Base-by-base conservation (phyloP, 2,797 vertebrate genomes). In the Prunella strophiata region DNA sequence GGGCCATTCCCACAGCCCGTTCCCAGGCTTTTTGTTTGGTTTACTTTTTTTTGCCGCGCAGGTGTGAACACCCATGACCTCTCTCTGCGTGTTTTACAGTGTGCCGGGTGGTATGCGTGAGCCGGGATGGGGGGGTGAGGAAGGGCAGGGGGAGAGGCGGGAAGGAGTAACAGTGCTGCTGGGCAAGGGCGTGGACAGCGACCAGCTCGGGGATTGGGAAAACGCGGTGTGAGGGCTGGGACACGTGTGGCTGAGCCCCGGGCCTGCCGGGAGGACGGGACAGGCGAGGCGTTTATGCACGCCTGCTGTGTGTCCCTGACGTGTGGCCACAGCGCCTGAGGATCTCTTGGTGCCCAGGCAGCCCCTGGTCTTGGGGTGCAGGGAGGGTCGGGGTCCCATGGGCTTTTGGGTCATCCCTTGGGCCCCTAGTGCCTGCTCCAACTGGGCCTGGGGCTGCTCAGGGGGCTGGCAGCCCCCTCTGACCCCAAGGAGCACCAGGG, bases 281-380 rank as follows among this genome's bases (percentile, higher is more conserved):
- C 36, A 36, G 10, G 20, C n/a, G n/a, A n/a, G n/a, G n/a, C n/a
- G n/a, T n/a, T n/a, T n/a, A n/a, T 42, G 52, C 54, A 36, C 43
- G 1, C 0, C 1, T 59, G 67, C 67, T 50, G 38, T 1, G 1
- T 54, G 63, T 79, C n/a, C 36, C 36, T 10, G 12, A 26, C 19
- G 0, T 29, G 10, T 32, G 8, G 36, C 47, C 14, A 0, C 66
- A 25, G 50, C 3, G 1, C 38, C 43, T 9, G 30, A 26, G 1
- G 7, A 30, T 7, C 30, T 47, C 1, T 8, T 27, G 65, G 29
- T 36, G 62, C 30, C 42, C 34, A 34, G 51, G 74, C 43, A 36
- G 78, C 54, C 25, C 18, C 6, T 18, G 52, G 38, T 38, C 61
- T 23, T 43, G 20, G 42, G 42, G 6, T 0, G 0, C 26, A 7